Evolutionary conservation across 2,797 vertebrate genomes (phyloP).

Genomic region (Coranthus polyacanthus): DNA sequence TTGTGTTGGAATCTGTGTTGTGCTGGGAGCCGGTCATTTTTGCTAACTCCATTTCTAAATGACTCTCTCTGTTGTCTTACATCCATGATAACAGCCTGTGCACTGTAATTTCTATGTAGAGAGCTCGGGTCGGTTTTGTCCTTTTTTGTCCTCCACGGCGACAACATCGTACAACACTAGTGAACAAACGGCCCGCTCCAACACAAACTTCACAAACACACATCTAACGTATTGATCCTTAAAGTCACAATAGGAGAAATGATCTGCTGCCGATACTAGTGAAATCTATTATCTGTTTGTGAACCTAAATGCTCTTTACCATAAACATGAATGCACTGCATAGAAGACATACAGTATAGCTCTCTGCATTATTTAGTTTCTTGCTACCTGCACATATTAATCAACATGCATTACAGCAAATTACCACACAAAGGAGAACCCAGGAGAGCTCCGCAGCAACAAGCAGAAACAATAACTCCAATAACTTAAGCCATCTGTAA

Average conservation of each 20-base stretch:
- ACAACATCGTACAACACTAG: too few relatives aligned
- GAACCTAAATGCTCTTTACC: background rate
- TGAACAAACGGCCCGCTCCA: too few relatives aligned
- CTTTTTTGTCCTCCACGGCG: too few relatives aligned
- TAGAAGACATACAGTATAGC: background rate
- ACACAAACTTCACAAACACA: too few relatives aligned
- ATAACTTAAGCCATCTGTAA: background rate
- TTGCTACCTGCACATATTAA: too few relatives aligned
- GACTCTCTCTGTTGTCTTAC: too few relatives aligned
- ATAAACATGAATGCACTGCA: background rate
- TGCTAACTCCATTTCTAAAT: too few relatives aligned
- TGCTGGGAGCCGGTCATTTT: too few relatives aligned
- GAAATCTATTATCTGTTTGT: slow-evolving; percentile 8
- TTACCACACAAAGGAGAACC: background rate
- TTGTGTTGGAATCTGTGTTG: too few relatives aligned
- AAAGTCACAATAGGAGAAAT: slow-evolving; percentile 5
- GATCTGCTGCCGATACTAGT: slow-evolving; percentile 1
- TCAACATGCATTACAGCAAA: background rate
- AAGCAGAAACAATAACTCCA: background rate
- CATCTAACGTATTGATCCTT: background rate
- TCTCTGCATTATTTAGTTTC: background rate
- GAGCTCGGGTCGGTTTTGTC: too few relatives aligned
- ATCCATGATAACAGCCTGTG: too few relatives aligned
- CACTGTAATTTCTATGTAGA: too few relatives aligned
- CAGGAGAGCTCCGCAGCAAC: background rate